These are phyloP conservation scores for Hoplodrina blanda DNA, from an alignment of 2,888 invertebrate genomes.

Conservation along the genomic window DNA sequence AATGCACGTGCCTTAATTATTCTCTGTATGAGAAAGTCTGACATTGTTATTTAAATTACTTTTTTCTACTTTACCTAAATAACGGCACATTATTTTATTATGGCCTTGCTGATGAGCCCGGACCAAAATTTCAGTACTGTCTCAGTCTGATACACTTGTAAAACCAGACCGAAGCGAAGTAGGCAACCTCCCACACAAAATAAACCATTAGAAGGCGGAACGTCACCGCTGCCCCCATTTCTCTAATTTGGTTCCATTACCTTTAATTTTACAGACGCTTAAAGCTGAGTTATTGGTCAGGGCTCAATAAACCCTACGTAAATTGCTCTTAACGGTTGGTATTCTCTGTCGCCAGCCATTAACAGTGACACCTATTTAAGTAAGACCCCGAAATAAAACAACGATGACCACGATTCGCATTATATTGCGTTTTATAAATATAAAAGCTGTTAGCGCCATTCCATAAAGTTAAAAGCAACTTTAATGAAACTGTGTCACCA, in stretches of 20 bases:
- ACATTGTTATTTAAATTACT: too few species aligned
- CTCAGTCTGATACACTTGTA: slow-evolving; percentile 5
- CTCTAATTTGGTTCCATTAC: slow-evolving; percentile 42
- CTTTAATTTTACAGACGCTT: slow-evolving; percentile 66
- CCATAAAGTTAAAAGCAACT: slow-evolving; percentile 80
- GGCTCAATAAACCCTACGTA: slow-evolving; percentile 45
- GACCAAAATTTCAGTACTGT: background rate
- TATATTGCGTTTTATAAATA: slow-evolving; percentile 59
- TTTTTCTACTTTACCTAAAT: too few species aligned
- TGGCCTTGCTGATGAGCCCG: background rate
- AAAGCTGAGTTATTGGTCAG: slow-evolving; percentile 59
- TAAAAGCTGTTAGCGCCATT: slow-evolving; percentile 58
- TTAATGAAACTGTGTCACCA: slow-evolving; percentile 72
- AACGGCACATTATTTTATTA: too few species aligned
- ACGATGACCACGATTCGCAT: slow-evolving; percentile 19
- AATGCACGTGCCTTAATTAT: too few species aligned
- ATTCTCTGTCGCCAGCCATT: slow-evolving; percentile 36
- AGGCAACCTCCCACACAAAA: slow-evolving; percentile 1
- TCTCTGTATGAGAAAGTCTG: too few species aligned
- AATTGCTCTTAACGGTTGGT: slow-evolving; percentile 39
- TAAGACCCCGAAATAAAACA: slow-evolving; percentile 42
- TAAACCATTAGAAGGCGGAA: slow-evolving; percentile 16
- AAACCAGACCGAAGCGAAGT: slow-evolving; percentile 11
- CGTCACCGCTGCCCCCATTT: slow-evolving; percentile 17
- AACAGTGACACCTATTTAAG: slow-evolving; percentile 25